Evolutionary conservation across 2,113 vertebrate species (phyloP).

Genomic region (Gobius niger): DNA sequence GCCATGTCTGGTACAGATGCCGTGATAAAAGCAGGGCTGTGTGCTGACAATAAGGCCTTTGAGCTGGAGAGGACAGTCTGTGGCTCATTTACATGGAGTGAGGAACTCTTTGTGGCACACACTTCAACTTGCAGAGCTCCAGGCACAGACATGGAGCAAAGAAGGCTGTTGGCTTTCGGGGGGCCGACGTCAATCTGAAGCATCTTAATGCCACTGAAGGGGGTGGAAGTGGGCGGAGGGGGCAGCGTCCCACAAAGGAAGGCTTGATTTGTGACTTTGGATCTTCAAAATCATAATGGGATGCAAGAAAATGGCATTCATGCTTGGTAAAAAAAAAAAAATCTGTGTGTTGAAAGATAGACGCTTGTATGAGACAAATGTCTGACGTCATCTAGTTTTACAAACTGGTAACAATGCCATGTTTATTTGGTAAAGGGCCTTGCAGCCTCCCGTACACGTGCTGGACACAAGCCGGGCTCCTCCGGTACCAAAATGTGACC

Average conservation of each 20-base stretch:
- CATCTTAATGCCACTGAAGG: constrained; percentile 27
- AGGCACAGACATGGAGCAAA: constrained; percentile 18
- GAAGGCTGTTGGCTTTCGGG: constrained; percentile 27
- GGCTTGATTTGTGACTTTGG: constrained; percentile 54
- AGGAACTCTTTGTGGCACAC: constrained; percentile 66
- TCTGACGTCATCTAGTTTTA: constrained; percentile 8
- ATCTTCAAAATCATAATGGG: constrained; percentile 32
- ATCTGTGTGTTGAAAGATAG: constrained; percentile 9
- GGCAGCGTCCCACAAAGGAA: constrained; percentile 45
- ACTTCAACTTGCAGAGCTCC: constrained; percentile 26
- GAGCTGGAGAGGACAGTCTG: constrained; percentile 51
- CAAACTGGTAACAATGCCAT: neutral
- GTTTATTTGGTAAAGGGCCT: neutral
- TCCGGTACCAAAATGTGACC: no score
- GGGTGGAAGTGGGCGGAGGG: constrained; percentile 46
- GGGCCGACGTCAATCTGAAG: constrained; percentile 38
- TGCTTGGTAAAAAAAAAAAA: constrained; percentile 22
- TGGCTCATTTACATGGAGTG: constrained; percentile 69
- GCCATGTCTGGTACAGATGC: constrained; percentile 23
- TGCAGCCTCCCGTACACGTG: no score
- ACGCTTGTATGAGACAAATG: neutral
- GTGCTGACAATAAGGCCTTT: constrained; percentile 66
- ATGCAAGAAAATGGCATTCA: constrained; percentile 8
- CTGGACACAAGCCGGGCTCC: no score
- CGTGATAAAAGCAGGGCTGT: constrained; percentile 53